Evolutionary conservation across 2,888 invertebrate species (phyloP), one percentile per base, ranked within the genome.

Genomic region (Brachyopa scutellaris): DNA sequence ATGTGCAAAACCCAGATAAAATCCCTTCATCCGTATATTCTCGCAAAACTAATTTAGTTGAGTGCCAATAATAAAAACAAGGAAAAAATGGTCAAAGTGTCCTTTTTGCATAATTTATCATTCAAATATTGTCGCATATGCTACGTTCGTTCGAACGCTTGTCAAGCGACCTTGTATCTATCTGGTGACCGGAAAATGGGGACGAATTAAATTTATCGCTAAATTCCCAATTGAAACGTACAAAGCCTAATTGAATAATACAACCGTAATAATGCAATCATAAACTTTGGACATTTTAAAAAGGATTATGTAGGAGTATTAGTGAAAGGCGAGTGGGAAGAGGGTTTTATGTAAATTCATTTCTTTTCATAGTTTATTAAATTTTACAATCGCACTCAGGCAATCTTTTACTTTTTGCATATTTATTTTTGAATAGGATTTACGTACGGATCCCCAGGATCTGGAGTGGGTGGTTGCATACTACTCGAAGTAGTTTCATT

Each of bases 1-100:
- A 47, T 11, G n/a, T n/a, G 49, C 11, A 38, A 51, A 40, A 53
- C 9, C 67, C 13, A n/a, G 21, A 38, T 40, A 42, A 55, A 55
- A 67, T 51, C 29, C 64, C 51, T 51, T 64, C 8, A 47, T 36
- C 49, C 38, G 4, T 2, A n/a, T 19, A 31, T 7, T 11, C 33
- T 9, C 15, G 31, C 13, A 9, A 19, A 33, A 31, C 61, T 61
- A 61, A 61, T 61, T 31, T 31, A 42, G 7, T 13, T 45, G 61
- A 61, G 42, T 61, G 31, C n/a, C 13, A n/a, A n/a, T n/a, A n/a
- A n/a, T n/a, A n/a, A n/a, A n/a, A 6, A 9, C 15, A 40, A 6
- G 7, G 13, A 49, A 49, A 17, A 33, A 33, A 3, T n/a, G 33
- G 21, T 5, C 40, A 36, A 6, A 51, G 51, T 31, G 42, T 4